A percentile compares a stretch with the other conserved stretches of the same genome.
Evolutionary conservation across 2,888 invertebrate species (phyloP).

Genomic region (Drosophila incognita): DNA sequence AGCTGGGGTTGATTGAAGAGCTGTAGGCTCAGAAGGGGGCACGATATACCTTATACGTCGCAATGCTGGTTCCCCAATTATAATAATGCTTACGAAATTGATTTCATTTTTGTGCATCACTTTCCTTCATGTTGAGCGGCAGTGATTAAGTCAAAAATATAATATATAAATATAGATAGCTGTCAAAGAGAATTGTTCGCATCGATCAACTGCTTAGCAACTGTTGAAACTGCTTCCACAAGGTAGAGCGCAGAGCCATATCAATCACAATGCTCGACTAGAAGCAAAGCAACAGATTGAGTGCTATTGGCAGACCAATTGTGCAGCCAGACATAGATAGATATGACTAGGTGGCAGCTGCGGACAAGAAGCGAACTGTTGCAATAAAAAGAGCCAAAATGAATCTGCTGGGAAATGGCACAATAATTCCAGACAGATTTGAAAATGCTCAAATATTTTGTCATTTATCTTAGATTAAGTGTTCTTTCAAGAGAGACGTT

Average conservation of each 20-base stretch:
- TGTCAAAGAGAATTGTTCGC: neutral
- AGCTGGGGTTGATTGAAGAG: too few species aligned
- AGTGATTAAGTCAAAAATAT: too few species aligned
- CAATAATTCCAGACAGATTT: neutral
- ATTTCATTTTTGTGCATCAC: neutral
- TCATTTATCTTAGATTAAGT: neutral
- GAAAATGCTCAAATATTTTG: neutral
- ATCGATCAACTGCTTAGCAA: neutral
- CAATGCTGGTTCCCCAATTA: too few species aligned
- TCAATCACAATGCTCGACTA: neutral
- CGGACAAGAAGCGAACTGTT: neutral
- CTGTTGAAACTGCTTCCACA: neutral
- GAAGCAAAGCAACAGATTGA: neutral
- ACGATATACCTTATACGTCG: too few species aligned
- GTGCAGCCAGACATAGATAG: neutral
- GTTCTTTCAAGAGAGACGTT: neutral
- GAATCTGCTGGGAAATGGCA: neutral
- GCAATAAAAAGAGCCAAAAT: neutral
- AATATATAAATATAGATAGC: neutral
- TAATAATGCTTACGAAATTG: neutral
- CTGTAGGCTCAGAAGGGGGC: too few species aligned
- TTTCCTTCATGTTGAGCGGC: neutral
- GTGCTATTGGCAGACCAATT: accelerated
- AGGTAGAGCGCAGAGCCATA: neutral
- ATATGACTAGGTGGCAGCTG: neutral